Conservation (phyloP, 53 echinoderm and acorn worm genomes). For the Antedon mediterranea region DNA sequence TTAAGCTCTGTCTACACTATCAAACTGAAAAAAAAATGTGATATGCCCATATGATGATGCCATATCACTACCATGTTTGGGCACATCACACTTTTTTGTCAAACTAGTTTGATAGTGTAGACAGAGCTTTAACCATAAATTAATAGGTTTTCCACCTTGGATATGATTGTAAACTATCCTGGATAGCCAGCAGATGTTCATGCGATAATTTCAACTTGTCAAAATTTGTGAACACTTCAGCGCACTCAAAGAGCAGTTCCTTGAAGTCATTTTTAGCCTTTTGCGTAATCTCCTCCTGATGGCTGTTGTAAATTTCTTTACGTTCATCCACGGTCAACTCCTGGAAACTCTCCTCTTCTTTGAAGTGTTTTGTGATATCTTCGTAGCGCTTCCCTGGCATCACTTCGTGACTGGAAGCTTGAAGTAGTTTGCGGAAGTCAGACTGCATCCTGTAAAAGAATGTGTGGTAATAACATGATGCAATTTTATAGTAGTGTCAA, state of each 20-base stretch:
- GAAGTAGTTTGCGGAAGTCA: constrained; percentile 63
- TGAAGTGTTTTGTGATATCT: constrained; percentile 30
- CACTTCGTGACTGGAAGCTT: constrained; percentile 36
- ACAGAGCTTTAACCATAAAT: no score
- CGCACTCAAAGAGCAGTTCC: constrained; percentile 55
- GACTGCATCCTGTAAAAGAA: constrained; percentile 57
- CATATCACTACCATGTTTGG: no score
- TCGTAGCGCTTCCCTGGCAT: constrained; percentile 50
- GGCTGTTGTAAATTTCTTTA: constrained; percentile 49
- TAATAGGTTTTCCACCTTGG: constrained; percentile 18
- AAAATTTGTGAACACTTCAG: constrained; percentile 36
- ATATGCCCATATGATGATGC: no score
- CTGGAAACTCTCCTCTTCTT: constrained; percentile 37
- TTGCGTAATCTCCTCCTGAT: constrained; percentile 52
- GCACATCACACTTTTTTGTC: no score
- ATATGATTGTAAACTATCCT: constrained; percentile 31
- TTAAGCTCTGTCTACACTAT: no score
- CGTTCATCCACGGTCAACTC: constrained; percentile 42
- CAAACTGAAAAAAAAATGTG: no score
- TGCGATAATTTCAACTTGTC: constrained; percentile 25
- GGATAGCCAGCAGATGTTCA: constrained; percentile 21
- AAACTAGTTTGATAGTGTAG: no score
- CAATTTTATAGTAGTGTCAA: no score
- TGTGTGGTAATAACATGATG: neutral
- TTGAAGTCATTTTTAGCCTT: constrained; percentile 34